These are phyloP conservation scores for Carcharodon carcharias DNA, from an alignment of 2,797 vertebrate species.

Conservation along the genomic window DNA sequence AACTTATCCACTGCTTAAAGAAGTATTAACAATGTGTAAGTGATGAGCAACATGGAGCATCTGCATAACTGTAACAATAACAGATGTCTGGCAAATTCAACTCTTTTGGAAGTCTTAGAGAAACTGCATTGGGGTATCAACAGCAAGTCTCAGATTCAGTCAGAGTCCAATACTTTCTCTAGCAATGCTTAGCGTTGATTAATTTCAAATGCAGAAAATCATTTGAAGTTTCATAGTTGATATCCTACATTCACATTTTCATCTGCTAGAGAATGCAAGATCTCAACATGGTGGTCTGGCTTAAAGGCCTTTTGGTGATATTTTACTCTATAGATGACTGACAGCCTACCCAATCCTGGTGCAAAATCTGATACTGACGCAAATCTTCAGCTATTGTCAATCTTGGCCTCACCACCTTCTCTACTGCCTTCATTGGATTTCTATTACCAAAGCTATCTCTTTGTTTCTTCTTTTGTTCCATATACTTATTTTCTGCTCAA, in stretches of 20 bases:
- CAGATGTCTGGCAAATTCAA: neutral
- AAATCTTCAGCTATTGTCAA: neutral
- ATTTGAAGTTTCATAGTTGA: neutral
- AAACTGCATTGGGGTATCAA: neutral
- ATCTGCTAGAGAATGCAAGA: neutral
- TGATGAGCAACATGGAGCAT: neutral
- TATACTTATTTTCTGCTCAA: neutral
- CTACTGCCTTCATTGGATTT: neutral
- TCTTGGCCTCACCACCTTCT: neutral
- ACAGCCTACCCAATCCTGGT: neutral
- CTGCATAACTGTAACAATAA: neutral
- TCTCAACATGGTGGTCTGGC: neutral
- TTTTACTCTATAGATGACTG: neutral
- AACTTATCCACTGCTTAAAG: neutral
- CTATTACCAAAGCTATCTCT: neutral
- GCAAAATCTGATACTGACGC: neutral
- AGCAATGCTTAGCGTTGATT: neutral
- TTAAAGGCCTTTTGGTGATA: neutral
- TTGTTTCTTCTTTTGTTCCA: neutral
- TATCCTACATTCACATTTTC: neutral
- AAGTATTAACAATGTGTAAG: neutral
- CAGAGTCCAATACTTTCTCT: neutral
- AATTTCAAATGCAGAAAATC: neutral
- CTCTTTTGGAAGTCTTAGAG: neutral
- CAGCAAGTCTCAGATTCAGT: neutral